Percentiles rank a stretch among this genome's conserved stretches.
Evolutionary conservation across 2,888 invertebrate genomes (phyloP).

Genomic region (Digitonthophagus gazella): DNA sequence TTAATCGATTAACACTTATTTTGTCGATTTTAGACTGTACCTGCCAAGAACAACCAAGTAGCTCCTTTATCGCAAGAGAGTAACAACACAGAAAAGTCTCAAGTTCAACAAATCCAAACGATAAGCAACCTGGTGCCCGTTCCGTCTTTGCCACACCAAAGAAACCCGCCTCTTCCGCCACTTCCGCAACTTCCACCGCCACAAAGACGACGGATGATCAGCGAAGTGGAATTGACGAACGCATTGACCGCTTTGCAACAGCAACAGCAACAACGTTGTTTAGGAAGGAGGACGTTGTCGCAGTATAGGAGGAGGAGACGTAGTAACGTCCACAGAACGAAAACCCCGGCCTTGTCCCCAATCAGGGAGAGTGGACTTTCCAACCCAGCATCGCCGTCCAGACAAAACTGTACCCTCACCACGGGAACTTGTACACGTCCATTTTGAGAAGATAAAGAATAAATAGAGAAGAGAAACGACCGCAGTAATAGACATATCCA

Average conservation of each 20-base stretch:
- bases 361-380: conserved; percentile 71
- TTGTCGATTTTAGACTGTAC: conserved; percentile 28
- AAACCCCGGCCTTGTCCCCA: conserved; percentile 62
- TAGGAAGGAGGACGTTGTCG: conserved; percentile 33
- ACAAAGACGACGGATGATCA: conserved; percentile 51
- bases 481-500: neutral
- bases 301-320: conserved; percentile 43
- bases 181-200: conserved; percentile 46
- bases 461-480: neutral
- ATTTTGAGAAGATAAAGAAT: conserved; percentile 33
- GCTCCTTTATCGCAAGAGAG: conserved; percentile 46
- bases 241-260: conserved; percentile 47
- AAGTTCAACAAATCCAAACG: conserved; percentile 55
- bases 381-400: conserved; percentile 65
- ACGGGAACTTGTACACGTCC: conserved; percentile 46
- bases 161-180: conserved; percentile 37
- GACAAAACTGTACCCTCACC: conserved; percentile 47
- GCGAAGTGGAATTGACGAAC: conserved; percentile 51
- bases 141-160: conserved; percentile 17
- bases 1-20: neutral
- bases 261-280: conserved; percentile 36
- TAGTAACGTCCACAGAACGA: conserved; percentile 45
- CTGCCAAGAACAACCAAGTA: conserved; percentile 48
- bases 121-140: conserved; percentile 58
- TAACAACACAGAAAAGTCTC: conserved; percentile 52